Evolutionary conservation across 2,113 vertebrate species (phyloP).

Genomic region (Neotoma lepida): DNA sequence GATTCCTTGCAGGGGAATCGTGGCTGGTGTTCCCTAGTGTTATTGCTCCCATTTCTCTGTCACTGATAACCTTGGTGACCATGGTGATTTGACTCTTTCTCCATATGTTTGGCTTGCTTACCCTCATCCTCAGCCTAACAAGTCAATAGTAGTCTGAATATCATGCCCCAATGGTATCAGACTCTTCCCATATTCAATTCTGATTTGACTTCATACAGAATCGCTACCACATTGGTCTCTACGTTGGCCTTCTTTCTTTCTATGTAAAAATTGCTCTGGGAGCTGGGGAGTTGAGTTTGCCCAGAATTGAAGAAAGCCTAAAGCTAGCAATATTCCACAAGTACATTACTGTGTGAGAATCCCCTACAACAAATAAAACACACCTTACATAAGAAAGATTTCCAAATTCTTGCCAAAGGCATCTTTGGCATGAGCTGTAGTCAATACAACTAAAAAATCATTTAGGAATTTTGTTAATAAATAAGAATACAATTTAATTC

Average conservation of each 20-base stretch:
- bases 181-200: background rate
- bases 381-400: constrained; percentile 26
- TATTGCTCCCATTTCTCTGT: fast-evolving
- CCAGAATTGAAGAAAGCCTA: constrained; percentile 57
- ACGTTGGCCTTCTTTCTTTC: constrained; percentile 30
- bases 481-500: background rate
- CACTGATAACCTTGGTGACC: background rate
- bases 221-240: constrained; percentile 10
- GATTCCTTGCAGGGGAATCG: background rate
- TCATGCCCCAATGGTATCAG: background rate
- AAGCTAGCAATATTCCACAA: constrained; percentile 73
- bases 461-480: background rate
- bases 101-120: fast-evolving
- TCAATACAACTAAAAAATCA: background rate
- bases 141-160: background rate
- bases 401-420: constrained; percentile 37
- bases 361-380: constrained; percentile 55
- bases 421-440: background rate
- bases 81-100: background rate
- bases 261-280: constrained; percentile 74
- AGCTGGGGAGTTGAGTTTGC: constrained; percentile 68
- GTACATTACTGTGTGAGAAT: constrained; percentile 49
- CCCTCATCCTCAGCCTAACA: background rate
- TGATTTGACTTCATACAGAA: background rate
- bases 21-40: fast-evolving